Evolutionary conservation across 2,797 vertebrate species (phyloP), one percentile per base, ranked within the genome.

Genomic region (Emydoidea blandingii): DNA sequence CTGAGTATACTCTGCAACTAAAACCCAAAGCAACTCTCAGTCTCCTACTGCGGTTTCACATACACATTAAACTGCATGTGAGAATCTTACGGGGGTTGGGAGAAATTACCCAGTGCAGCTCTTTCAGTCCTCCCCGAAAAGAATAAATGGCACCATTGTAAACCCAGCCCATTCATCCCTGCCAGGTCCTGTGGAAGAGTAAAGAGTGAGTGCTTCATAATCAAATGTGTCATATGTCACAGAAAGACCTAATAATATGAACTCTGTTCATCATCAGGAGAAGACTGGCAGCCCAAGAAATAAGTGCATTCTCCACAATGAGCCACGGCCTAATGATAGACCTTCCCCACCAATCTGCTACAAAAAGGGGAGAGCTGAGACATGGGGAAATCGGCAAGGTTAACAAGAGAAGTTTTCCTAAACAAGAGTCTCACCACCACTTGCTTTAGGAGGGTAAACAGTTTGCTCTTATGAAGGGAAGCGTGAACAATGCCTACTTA

Each of bases 381-480:
- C 1, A 4, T 12, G 47, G 7, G 81, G 3, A 27, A 16, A 5
- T 29, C 0, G 16, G 81, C 34, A 6, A 59, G 12, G 7, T 3
- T 87, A 54, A 49, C 2, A 3, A 50, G 31, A 68, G 2, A 0
- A 0, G 21, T 57, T 86, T 81, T 31, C 34, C 3, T 1, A 15
- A 88, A 23, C 27, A 80, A 85, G 7, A 14, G 1, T 2, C 11
- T 1, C 0, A 0, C 4, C 72, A 41, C 29, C 76, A 31, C 3
- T 47, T 54, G 11, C 12, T 34, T 19, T 8, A 8, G 50, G 47
- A 59, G 25, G 12, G 49, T 65, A 86, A 81, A 44, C 53, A 85
- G 8, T 4, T 14, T 80, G 44, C 4, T 54, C 37, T 16, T 2
- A 52, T 5, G 19, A 56, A 79, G 16, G 5, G 23, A 84, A 74